Percentiles rank a stretch among this genome's conserved stretches.
phyloP scores from a whole-genome alignment of 35 echinoderm and acorn worm genomes.

The Eucidaris tribuloides region DNA sequence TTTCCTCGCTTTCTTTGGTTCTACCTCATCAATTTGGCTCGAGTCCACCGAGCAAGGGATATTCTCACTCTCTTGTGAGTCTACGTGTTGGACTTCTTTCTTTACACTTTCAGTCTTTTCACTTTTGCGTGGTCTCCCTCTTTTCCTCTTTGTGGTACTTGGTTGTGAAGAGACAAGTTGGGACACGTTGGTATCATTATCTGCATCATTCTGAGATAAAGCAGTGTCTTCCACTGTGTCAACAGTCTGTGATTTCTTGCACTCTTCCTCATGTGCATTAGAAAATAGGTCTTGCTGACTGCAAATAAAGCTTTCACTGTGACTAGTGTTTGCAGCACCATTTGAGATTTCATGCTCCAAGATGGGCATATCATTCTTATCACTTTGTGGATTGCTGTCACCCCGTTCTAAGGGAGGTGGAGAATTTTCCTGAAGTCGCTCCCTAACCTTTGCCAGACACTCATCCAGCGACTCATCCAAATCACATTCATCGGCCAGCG shows the following conservation, averaged over 20 bases:
- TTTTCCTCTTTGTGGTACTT: not conserved
- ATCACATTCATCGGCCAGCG: conserved; percentile 56
- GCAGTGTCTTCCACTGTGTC: too few species aligned
- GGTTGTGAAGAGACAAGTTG: not conserved
- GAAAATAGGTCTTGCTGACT: conserved; percentile 22
- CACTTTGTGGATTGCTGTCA: not conserved
- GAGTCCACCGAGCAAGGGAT: too few species aligned
- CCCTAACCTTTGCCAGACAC: not conserved
- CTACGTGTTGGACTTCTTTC: too few species aligned
- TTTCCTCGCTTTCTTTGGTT: not conserved
- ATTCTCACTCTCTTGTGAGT: too few species aligned
- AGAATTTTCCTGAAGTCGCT: not conserved
- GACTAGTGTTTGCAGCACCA: too few species aligned
- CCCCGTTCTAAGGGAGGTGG: not conserved
- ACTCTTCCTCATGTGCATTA: too few species aligned
- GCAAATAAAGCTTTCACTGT: too few species aligned
- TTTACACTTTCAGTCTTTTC: too few species aligned
- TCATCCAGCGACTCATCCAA: conserved; percentile 23
- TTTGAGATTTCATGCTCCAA: too few species aligned
- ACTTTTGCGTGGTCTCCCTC: not conserved
- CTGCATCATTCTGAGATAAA: too few species aligned
- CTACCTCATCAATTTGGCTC: not conserved
- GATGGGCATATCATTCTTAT: not conserved
- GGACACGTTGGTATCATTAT: too few species aligned
- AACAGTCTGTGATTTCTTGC: too few species aligned